Evolutionary conservation across 2,797 vertebrate genomes (phyloP), one percentile per base, ranked within the genome.

Genomic region (Enteromius treurensis): DNA sequence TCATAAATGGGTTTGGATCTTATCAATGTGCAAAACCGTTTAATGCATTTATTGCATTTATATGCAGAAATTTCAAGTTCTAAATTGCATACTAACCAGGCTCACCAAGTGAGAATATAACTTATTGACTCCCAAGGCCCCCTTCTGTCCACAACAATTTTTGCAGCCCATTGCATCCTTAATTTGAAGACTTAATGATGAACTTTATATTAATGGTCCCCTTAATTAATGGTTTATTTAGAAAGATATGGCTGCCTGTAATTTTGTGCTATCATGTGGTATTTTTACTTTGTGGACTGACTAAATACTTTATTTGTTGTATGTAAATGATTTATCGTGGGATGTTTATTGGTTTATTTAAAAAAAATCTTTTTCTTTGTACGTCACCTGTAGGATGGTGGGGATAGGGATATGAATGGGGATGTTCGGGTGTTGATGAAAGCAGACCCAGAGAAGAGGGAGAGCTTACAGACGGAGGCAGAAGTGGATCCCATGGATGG

Each of bases 401-500:
- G 87, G 37, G 90, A 88, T 42, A 65, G 65, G 51, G 67, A 80
- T 60, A 23, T 3, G 0, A 76, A 86, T 37, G 93, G 83, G 80
- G 90, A 95, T 91, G 85, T 96, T 74, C 95, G 96, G 68, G 90
- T 99, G 67, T 92, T 99, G 71, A 96, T 99, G 96, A 99, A 95
- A 88, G 95, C 95, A 5, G 94, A 99, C 77, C 92, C 94, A 0
- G 90, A 89, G 64, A 87, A 86, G 86, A 96, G 96, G 88, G 96
- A 97, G 87, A 95, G 93, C 83, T 91, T 99, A 88, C 95, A 95
- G 90, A 87, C 94, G 0, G 98, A 99, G 88, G 97, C 96, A 4
- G 93, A 96, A 84, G 96, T 96, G 40, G 97, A 99, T 90, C 96
- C 97, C 26, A 98, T 99, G 98, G 98, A 98, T 1, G 97, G 97